Evolutionary conservation across 1,140 invertebrate species (phyloP).

Genomic region (Bemisia tabaci): DNA sequence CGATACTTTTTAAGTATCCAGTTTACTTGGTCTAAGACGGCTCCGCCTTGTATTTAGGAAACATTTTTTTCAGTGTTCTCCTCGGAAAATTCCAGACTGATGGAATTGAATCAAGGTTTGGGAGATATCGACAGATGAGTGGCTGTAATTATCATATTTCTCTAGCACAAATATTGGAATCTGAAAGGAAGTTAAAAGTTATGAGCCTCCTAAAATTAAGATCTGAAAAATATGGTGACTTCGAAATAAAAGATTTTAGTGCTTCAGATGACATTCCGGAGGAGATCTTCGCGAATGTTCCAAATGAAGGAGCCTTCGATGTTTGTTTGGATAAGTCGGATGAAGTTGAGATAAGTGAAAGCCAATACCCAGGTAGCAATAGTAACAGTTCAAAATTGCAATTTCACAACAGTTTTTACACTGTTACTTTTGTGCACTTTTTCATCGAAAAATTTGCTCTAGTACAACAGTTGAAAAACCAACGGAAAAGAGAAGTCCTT

Average conservation of each 20-base stretch:
- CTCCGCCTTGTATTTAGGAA: background rate
- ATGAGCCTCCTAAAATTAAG: background rate
- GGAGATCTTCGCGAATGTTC: too few relatives aligned
- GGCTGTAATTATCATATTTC: constrained; percentile 14
- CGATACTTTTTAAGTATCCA: too few relatives aligned
- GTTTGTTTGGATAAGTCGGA: background rate
- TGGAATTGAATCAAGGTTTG: constrained; percentile 14
- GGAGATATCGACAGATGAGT: constrained; percentile 10
- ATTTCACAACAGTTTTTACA: too few relatives aligned
- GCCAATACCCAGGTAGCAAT: too few relatives aligned
- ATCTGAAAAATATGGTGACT: background rate
- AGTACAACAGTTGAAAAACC: too few relatives aligned
- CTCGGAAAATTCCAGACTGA: constrained; percentile 17
- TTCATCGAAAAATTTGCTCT: too few relatives aligned
- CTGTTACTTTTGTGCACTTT: too few relatives aligned
- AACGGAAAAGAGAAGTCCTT: too few relatives aligned
- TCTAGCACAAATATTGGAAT: constrained; percentile 13
- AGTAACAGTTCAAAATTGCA: too few relatives aligned
- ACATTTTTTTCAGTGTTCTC: too few relatives aligned
- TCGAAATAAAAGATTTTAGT: background rate
- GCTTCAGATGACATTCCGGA: too few relatives aligned
- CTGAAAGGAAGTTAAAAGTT: constrained; percentile 5
- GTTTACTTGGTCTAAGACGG: too few relatives aligned
- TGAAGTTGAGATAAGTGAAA: background rate
- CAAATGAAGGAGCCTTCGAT: background rate